Evolutionary conservation across 2,888 invertebrate species (phyloP), one percentile per base, ranked within the genome.

Genomic region (Azorinus chamasolen): DNA sequence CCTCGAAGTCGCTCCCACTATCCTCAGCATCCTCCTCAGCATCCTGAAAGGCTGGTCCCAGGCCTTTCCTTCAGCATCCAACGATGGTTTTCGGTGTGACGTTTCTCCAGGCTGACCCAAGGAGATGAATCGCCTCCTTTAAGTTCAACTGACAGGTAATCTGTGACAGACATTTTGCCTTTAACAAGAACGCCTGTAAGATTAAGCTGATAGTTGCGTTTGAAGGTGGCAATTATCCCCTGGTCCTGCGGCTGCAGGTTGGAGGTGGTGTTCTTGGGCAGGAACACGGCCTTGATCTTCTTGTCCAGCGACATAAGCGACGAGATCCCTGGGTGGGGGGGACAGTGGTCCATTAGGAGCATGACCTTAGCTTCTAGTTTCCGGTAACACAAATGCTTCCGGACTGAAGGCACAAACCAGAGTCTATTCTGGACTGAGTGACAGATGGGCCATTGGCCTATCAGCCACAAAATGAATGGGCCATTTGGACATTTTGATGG

Each of bases 101-200:
- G 10, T 41, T 14, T 12, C 41, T 41, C 16, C 41, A 41, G 41
- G 41, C 10, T 41, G 10, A 12, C 10, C 41, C 41, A 10, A 41
- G 16, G 10, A 41, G 10, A 41, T 41, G 16, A 16, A 41, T 41
- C 16, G 41, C 41, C 16, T 41, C 41, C 41, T 41, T 41, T 14
- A 41, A 41, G 41, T 41, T 41, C 41, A 41, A 41, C 16, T 41
- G 41, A 41, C 41, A 41, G 16, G 41, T 41, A 41, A 41, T 41
- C 41, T 12, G 41, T 12, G 16, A 12, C 41, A 41, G 41, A 12
- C 41, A 41, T 41, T 41, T 41, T 14, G 16, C 41, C 16, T 10
- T 14, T 41, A 41, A 41, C 16, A 10, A 41, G 10, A 41, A 41
- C 16, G 41, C 41, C 41, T 41, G 16, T 12, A n/a, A n/a, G n/a